Percentiles rank a stretch among this genome's conserved stretches.
phyloP scores from a whole-genome alignment of 2,113 vertebrate genomes.

The Neodon shergylaensis region DNA sequence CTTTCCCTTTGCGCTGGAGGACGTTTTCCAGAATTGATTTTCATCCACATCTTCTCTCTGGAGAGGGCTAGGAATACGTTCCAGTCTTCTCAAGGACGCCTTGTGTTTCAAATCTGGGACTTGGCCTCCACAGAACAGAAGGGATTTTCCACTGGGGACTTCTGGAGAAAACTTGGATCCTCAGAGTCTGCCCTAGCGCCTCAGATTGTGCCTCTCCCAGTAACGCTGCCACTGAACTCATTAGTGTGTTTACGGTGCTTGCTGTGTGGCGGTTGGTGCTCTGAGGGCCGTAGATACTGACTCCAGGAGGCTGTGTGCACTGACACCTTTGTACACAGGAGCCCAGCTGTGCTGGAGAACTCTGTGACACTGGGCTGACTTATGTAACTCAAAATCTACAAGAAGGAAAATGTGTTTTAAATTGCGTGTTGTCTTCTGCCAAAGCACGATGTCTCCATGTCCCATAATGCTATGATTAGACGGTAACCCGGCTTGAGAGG shows the following conservation, averaged over 20 bases:
- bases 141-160: conserved; percentile 48
- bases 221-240: not conserved
- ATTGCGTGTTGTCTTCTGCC: not conserved
- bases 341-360: accelerated
- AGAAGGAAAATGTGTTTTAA: not conserved
- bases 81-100: conserved; percentile 16
- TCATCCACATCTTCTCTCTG: conserved; percentile 39
- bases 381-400: not conserved
- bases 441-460: not conserved
- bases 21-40: not conserved
- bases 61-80: conserved; percentile 41
- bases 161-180: not conserved
- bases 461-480: not conserved
- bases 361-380: not conserved
- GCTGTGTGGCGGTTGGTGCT: too few species aligned
- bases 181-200: not conserved
- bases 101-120: conserved; percentile 33
- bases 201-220: not conserved
- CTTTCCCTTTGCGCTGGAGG: not conserved
- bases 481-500: accelerated
- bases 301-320: accelerated
- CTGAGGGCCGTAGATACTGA: accelerated
- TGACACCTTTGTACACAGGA: accelerated
- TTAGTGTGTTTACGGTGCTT: accelerated
- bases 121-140: not conserved